Base-by-base conservation (phyloP, 2,888 invertebrate genomes). In the Pegoplata infirma region DNA sequence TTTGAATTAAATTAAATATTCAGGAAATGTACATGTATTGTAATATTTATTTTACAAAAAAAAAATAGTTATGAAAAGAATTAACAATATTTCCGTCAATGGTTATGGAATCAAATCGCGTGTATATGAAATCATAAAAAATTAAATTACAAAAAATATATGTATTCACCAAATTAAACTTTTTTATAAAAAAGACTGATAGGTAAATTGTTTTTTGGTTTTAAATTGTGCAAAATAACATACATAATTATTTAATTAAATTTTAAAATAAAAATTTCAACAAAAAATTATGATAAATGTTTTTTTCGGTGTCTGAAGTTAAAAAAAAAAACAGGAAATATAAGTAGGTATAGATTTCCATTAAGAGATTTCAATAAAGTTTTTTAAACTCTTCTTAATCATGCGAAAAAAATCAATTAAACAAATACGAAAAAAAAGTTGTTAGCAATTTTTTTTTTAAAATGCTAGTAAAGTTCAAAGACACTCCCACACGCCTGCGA, bases 1-100 rank as follows among this genome's bases (percentile, higher is more conserved):
- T 74, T 79, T 75, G 46, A 72, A 79, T 72, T 79, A 51, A 72
- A 79, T 79, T 79, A 72, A 72, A 67, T 79, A 79, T 79, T 75
- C 75, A 79, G 79, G 75, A 79, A 75, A 79, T 79, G 75, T 75
- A 75, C 49, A 58, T 23, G 14, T 21, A 25, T 51, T 59, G 23
- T 16, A 44, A 8, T 21, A 49, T 49, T 49, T 51, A 59, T 44
- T 19, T 61, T 53, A 46, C 46, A 32, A 67, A 36, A 53, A 69
- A 64, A 49, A 56, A 51, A 44, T 19, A 67, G 40, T 71, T 79
- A 66, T 67, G 67, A 75, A 75, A 79, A 75, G 75, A 79, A 75
- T 75, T 56, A 58, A 66, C 59, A 79, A 72, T 64, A 61, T 74
- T 61, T 71, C 53, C 69, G 75, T 40, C 61, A 51, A 51, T 73